Conservation (phyloP, 2,888 invertebrate species). For the Branchellion lobata region DNA sequence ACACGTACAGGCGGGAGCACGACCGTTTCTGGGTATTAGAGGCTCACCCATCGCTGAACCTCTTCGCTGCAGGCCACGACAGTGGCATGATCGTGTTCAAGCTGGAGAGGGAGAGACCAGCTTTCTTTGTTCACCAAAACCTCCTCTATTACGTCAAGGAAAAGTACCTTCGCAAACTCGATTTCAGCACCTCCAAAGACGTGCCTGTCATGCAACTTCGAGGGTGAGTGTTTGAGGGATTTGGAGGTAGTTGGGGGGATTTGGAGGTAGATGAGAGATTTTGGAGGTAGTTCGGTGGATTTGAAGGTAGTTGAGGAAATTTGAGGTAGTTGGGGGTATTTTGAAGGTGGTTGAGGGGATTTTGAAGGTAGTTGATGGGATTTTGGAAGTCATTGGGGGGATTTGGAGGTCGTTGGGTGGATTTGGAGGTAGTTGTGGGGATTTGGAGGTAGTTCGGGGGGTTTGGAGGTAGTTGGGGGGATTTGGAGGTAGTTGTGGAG, state of each 20-base stretch:
- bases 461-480: too few relatives aligned
- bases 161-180: slow-evolving; percentile 81
- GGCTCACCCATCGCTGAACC: slow-evolving; percentile 87
- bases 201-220: slow-evolving; percentile 87
- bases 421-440: too few relatives aligned
- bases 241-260: neutral
- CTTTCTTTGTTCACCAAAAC: slow-evolving; percentile 89
- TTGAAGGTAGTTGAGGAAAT: too few relatives aligned
- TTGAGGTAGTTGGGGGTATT: too few relatives aligned
- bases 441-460: too few relatives aligned
- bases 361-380: too few relatives aligned
- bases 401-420: too few relatives aligned
- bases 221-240: slow-evolving; percentile 63
- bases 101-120: slow-evolving; percentile 90
- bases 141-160: slow-evolving; percentile 94
- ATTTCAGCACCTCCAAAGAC: slow-evolving; percentile 90
- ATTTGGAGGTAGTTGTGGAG: too few relatives aligned
- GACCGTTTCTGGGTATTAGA: slow-evolving; percentile 97
- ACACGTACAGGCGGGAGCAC: slow-evolving; percentile 76
- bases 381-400: too few relatives aligned
- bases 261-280: too few relatives aligned
- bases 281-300: too few relatives aligned
- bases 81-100: slow-evolving; percentile 90
- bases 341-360: too few relatives aligned
- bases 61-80: slow-evolving; percentile 98